Base-by-base conservation (phyloP, 2,113 vertebrate genomes). In the Oncorhynchus mykiss region DNA sequence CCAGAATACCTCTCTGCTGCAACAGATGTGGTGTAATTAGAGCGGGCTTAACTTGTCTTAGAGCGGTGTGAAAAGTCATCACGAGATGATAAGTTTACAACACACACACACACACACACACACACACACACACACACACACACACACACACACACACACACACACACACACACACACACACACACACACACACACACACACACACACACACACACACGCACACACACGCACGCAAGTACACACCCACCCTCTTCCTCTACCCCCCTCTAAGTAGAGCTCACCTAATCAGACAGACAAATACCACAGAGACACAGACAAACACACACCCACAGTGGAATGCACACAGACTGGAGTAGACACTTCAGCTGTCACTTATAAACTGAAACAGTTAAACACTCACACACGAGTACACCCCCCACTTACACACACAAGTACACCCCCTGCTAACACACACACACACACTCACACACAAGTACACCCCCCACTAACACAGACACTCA, bases 1-100 rank as follows among this genome's bases (percentile, higher is more conserved):
- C 90, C 89, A 90, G 91, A 92, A 92, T 90, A 90, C 90, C 88
- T 92, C 85, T 88, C 88, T 83, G 85, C 90, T 88, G 86, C 90
- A 93, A 93, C 93, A 94, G 92, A 94, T 94, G 93, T 94, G 93
- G 88, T 77, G 89, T 94, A 94, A 94, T 94, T 93, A 94, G 88
- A 93, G 89, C 79, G 86, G 91, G 90, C 91, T 93, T 93, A 93
- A 93, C 90, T 91, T 92, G 92, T 92, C 90, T 92, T 94, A 92
- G 89, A 88, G 89, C 86, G 77, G 88, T 87, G 90, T 89, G 87
- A 88, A 92, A 93, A 92, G 90, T 90, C 89, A 91, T 90, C 88
- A 87, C 84, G 82, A 84, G 87, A 89, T 92, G 91, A 91, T 91
- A 92, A 88, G 86, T 92, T 92, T 92, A 92, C 89, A 86, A 87